Evolutionary conservation across 1,140 invertebrate genomes (phyloP).

Genomic region (Piezodorus guildinii): DNA sequence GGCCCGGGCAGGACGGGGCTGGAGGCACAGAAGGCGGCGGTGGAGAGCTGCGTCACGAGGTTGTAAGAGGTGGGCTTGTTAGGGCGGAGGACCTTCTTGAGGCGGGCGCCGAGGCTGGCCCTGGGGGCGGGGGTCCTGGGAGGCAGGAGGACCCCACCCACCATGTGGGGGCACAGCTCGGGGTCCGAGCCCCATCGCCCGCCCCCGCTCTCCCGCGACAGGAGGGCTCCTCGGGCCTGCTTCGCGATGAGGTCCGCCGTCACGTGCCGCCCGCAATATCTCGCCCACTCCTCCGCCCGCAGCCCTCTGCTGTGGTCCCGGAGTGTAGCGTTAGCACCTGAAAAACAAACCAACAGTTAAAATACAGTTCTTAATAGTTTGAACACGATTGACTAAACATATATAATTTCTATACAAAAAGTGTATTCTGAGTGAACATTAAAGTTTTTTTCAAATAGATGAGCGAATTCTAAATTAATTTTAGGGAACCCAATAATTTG

Average conservation of each 20-base stretch:
- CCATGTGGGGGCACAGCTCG: conserved; percentile 29
- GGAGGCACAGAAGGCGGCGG: conserved; percentile 48
- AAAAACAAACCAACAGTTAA: not conserved
- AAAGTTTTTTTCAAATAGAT: no score
- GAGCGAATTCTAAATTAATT: no score
- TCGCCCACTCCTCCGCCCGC: conserved; percentile 65
- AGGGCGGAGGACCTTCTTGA: conserved; percentile 12
- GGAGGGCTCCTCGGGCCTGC: conserved; percentile 44
- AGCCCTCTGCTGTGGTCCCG: conserved; percentile 57
- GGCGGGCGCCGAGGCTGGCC: conserved; percentile 15
- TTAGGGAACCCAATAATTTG: no score
- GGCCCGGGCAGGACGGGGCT: conserved; percentile 43
- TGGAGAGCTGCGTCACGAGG: conserved; percentile 46
- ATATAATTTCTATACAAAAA: no score
- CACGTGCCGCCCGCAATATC: conserved; percentile 59
- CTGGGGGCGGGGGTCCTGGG: not conserved
- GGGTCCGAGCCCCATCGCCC: conserved; percentile 44
- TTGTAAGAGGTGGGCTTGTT: conserved; percentile 35
- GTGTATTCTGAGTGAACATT: no score
- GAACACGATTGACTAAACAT: no score
- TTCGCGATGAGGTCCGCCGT: conserved; percentile 65
- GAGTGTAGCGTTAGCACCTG: conserved; percentile 61
- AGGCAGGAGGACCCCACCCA: conserved; percentile 21
- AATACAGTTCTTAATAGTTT: no score
- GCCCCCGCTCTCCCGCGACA: conserved; percentile 44